Percentiles rank a stretch among this genome's conserved stretches.
These are phyloP conservation scores for Prorops nasuta DNA, from an alignment of 1,140 invertebrate species.

Conservation along the genomic window DNA sequence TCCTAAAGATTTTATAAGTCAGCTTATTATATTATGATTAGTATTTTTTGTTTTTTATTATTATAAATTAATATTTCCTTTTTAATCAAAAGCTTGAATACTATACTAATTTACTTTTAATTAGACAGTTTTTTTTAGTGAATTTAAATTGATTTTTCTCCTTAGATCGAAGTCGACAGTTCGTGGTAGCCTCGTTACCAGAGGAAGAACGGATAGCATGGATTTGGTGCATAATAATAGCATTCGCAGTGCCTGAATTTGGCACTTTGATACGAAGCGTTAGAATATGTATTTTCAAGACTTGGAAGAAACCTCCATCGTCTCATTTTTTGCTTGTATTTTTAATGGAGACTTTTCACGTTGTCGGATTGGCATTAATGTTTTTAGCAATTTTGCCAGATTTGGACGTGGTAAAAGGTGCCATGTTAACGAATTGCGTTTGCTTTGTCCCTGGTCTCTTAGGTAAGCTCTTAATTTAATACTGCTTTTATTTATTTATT, in stretches of 20 bases:
- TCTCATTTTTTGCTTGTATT: conserved; percentile 71
- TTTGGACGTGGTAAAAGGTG: conserved; percentile 86
- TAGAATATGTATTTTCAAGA: conserved; percentile 89
- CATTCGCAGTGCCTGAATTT: conserved; percentile 82
- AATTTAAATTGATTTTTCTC: too few relatives aligned
- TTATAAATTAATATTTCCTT: too few relatives aligned
- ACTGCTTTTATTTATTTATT: too few relatives aligned
- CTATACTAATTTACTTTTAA: too few relatives aligned
- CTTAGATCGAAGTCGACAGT: too few relatives aligned
- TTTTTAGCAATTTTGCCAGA: conserved; percentile 87
- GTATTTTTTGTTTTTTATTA: too few relatives aligned
- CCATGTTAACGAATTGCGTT: conserved; percentile 91
- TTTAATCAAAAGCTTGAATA: too few relatives aligned
- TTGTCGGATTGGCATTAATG: conserved; percentile 79
- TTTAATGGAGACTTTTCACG: conserved; percentile 83
- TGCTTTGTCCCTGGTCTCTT: conserved; percentile 84
- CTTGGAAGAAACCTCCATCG: conserved; percentile 66
- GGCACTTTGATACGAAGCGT: conserved; percentile 80
- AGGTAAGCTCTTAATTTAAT: conserved; percentile 49
- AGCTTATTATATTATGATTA: too few relatives aligned
- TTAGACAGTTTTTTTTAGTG: too few relatives aligned
- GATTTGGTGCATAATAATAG: conserved; percentile 90
- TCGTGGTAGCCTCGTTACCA: conserved; percentile 75
- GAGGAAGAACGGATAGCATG: conserved; percentile 83
- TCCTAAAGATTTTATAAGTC: too few relatives aligned